phyloP scores from a whole-genome alignment of 2,113 vertebrate genomes.

The Ochotona curzoniae region DNA sequence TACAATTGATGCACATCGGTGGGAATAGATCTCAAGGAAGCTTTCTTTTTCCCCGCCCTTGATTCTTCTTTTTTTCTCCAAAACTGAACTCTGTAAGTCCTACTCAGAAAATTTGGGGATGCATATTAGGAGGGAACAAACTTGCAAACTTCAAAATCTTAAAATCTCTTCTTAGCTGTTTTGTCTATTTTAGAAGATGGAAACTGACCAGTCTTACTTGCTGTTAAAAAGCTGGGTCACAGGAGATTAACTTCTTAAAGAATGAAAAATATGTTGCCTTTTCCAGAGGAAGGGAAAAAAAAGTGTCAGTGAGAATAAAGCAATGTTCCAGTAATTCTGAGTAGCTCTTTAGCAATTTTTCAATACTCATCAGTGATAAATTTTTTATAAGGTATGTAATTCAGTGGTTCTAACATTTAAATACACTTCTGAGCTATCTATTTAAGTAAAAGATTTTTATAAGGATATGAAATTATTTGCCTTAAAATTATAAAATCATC shows the following conservation, averaged over 20 bases:
- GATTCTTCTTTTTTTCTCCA: background rate
- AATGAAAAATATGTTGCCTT: background rate
- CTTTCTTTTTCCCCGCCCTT: background rate
- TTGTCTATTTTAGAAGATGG: constrained; percentile 55
- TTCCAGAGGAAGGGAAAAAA: background rate
- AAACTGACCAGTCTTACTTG: constrained; percentile 42
- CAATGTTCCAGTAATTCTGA: constrained; percentile 58
- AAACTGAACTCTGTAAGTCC: background rate
- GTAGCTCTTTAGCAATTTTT: constrained; percentile 62
- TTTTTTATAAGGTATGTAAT: constrained; percentile 59
- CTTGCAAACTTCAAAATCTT: background rate
- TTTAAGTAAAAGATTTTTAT: constrained; percentile 41
- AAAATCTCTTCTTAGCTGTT: constrained; percentile 29
- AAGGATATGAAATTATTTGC: constrained; percentile 35
- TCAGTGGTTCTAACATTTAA: constrained; percentile 59
- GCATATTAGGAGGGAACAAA: background rate
- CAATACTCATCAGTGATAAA: constrained; percentile 54
- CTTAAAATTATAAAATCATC: constrained; percentile 68
- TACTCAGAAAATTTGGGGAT: constrained; percentile 36
- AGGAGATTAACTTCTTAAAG: constrained; percentile 51
- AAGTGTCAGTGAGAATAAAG: constrained; percentile 43
- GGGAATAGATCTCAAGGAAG: background rate
- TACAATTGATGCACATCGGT: background rate
- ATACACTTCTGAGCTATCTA: constrained; percentile 4
- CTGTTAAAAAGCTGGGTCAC: constrained; percentile 12